A percentile compares a stretch with the other conserved stretches of the same genome.
phyloP scores from a whole-genome alignment of 2,797 vertebrate species.

The Eulemur mongoz region DNA sequence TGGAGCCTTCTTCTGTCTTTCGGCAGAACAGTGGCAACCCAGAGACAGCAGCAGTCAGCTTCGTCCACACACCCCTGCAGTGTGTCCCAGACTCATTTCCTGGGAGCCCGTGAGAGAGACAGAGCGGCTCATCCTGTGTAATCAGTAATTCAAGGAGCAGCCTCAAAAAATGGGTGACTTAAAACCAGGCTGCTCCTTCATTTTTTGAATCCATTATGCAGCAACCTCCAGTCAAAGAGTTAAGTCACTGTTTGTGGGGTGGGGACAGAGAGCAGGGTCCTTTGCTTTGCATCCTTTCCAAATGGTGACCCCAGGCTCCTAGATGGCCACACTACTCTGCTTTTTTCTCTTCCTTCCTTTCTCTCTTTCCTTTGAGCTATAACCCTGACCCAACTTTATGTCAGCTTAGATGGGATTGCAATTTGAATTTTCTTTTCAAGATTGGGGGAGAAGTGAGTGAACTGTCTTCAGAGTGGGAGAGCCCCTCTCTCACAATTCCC shows the following conservation, averaged over 20 bases:
- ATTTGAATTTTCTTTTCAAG: slow-evolving; percentile 32
- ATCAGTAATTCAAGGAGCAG: background rate
- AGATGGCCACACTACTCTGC: background rate
- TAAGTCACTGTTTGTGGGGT: background rate
- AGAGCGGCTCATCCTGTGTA: background rate
- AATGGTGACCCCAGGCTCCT: background rate
- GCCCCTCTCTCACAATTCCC: background rate
- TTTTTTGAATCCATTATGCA: background rate
- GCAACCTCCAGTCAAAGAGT: background rate
- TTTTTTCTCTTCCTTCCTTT: background rate
- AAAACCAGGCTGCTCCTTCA: background rate
- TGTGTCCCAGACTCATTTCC: background rate
- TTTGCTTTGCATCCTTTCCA: background rate
- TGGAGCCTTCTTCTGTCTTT: background rate
- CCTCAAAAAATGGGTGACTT: background rate
- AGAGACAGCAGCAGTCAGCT: background rate
- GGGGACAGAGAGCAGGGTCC: background rate
- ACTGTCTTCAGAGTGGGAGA: background rate
- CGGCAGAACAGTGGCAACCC: background rate
- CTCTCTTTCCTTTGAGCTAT: background rate
- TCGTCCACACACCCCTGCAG: background rate
- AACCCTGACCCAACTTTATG: slow-evolving; percentile 43
- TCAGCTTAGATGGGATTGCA: background rate
- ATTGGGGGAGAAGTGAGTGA: background rate
- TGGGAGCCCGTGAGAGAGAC: background rate